Base-by-base conservation (phyloP, 2,113 vertebrate species). In the Tichodroma muraria region DNA sequence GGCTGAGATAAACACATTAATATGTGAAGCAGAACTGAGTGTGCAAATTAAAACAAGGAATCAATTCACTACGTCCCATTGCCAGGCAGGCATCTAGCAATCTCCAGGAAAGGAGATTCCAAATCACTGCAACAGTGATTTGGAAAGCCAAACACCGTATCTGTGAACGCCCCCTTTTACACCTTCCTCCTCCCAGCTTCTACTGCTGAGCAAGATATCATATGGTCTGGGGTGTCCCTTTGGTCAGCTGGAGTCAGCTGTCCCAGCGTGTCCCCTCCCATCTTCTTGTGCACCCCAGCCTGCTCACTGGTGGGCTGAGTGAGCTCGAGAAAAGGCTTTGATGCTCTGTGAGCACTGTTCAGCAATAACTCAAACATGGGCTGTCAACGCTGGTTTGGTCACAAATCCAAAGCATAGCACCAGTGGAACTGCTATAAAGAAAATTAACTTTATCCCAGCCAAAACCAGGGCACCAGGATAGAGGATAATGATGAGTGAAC, bases 221-320 rank as follows among this genome's bases (percentile, higher is more conserved):
- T 8, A n/a, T 2, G 11, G 37, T 30, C 44, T 6, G 14, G 23
- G 18, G 37, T 16, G 38, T 9, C 17, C 42, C 47, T 81, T 54
- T 37, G 45, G 60, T 47, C 53, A 76, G 52, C 6, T 52, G 50
- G 15, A 31, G 13, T 31, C 37, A 78, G 33, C 54, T 78, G 60
- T 31, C 25, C 63, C 35, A 56, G 15, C 7, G 23, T 11, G 11
- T 17, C 30, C 53, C 8, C 22, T 75, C 45, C 31, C 16, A 78
- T 15, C 15, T 19, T 19, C 60, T 25, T 30, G 24, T 23, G 31
- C 13, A 37, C 2, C 13, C 15, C 54, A 77, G 17, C 21, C 56
- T 31, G 28, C 53, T 54, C 4, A 1, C 49, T 45, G 44, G 27
- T 33, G 4, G 31, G 20, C 1, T 0, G 17, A 1, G 1, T 18